Base-by-base conservation (phyloP, 2,113 vertebrate genomes). In the Cheilinus undulatus region DNA sequence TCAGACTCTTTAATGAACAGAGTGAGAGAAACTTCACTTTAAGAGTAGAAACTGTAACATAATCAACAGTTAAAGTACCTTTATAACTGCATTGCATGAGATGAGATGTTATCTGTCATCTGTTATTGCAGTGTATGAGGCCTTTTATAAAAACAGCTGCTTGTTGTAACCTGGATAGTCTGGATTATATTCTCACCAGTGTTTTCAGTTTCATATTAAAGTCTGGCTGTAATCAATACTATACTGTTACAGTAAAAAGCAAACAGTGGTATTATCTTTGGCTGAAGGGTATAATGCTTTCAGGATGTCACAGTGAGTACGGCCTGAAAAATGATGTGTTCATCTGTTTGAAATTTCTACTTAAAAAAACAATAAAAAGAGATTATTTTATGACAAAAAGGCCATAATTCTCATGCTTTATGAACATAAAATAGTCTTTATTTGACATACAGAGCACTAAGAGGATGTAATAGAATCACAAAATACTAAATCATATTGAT, bases 101-200 rank as follows among this genome's bases (percentile, higher is more conserved):
- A 34, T 62, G 20, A 13, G 2, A 45, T 34, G 3, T 7, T 66
- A 61, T 75, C 74, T 82, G 69, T 69, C 61, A 22, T 76, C 51
- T 66, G 49, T 68, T 87, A 70, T 76, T 70, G 66, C 76, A 40
- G 24, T 45, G 73, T 61, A 77, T 60, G 81, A 61, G 34, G 83
- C 38, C 56, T 85, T 49, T 82, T 82, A 59, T 79, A 49, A 69
- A 75, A 88, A 74, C 83, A 87, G 86, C 82, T 82, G 80, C 54
- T 67, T 42, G 78, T 66, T 70, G 68, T 56, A 48, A 79, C 59
- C 40, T 77, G 80, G 77, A 58, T 85, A 34, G 48, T 60, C 57
- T 73, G 28, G 28, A 74, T 69, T 40, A 72, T 52, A 42, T 71
- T 68, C 64, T 51, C 69, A 54, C 24, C 66, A 76, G 23, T 65